Evolutionary conservation across 2,797 vertebrate genomes (phyloP).

Genomic region (Falco concolor): DNA sequence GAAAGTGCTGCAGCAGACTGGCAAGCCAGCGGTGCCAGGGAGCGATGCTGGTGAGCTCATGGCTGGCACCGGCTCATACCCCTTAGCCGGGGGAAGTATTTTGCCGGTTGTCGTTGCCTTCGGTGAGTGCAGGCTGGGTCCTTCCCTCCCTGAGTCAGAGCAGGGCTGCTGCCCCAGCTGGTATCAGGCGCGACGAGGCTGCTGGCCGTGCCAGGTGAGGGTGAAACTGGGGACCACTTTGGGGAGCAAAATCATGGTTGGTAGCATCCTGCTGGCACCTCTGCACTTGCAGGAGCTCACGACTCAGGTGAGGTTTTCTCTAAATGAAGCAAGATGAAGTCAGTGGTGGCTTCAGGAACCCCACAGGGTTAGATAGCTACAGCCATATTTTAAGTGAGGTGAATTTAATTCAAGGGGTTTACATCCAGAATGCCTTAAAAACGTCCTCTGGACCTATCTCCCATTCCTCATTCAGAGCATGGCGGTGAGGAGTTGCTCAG

Average conservation of each 20-base stretch:
- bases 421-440: neutral
- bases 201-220: neutral
- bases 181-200: neutral
- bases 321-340: neutral
- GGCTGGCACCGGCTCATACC: constrained; percentile 2
- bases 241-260: neutral
- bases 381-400: neutral
- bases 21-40: neutral
- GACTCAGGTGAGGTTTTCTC: neutral
- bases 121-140: neutral
- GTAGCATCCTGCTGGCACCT: neutral
- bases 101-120: neutral
- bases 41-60: constrained; percentile 47
- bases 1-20: constrained; percentile 16
- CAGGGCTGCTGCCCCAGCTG: neutral
- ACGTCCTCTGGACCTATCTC: neutral
- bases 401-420: neutral
- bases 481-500: neutral
- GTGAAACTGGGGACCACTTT: neutral
- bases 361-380: neutral
- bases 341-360: neutral
- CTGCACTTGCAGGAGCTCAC: rapidly evolving
- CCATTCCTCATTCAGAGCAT: neutral
- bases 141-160: neutral
- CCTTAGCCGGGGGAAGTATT: constrained; percentile 4